Conservation (phyloP, 2,888 invertebrate species). For the Drosophila affinis region DNA sequence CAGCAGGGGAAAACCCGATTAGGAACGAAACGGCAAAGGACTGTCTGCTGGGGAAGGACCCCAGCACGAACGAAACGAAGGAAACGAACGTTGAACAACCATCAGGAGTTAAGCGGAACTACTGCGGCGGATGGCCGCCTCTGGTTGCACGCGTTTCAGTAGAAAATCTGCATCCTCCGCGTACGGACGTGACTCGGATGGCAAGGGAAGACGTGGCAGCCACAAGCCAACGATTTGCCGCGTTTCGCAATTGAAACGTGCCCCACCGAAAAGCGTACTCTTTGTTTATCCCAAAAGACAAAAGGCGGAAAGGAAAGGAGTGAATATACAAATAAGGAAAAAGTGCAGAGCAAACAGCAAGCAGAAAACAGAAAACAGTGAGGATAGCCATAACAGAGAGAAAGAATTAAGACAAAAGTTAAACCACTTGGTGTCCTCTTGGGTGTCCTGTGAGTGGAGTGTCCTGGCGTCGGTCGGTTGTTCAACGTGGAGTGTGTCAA, state of each 20-base stretch:
- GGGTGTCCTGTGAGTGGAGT: slow-evolving; percentile 31
- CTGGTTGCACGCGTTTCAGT: slow-evolving; percentile 58
- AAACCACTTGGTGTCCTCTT: slow-evolving; percentile 46
- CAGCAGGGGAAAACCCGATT: no score
- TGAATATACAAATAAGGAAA: slow-evolving; percentile 27
- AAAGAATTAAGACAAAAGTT: slow-evolving; percentile 46
- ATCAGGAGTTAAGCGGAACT: slow-evolving; percentile 22
- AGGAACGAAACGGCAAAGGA: slow-evolving; percentile 1
- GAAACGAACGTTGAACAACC: slow-evolving; percentile 19
- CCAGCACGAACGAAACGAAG: slow-evolving; percentile 5
- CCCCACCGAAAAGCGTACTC: background rate
- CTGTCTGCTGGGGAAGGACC: slow-evolving; percentile 11
- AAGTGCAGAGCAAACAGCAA: slow-evolving; percentile 22
- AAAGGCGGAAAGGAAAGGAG: slow-evolving; percentile 24
- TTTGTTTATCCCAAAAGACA: slow-evolving; percentile 17
- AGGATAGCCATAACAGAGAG: slow-evolving; percentile 14
- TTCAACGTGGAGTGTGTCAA: slow-evolving; percentile 25
- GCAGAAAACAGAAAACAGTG: slow-evolving; percentile 15
- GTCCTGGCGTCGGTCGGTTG: slow-evolving; percentile 26
- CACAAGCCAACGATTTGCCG: slow-evolving; percentile 46
- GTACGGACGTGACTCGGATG: slow-evolving; percentile 65
- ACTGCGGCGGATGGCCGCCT: background rate
- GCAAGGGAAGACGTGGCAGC: slow-evolving; percentile 16
- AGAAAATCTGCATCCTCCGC: slow-evolving; percentile 73
- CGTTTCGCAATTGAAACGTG: slow-evolving; percentile 32